Evolutionary conservation across 2,888 invertebrate genomes (phyloP).

Genomic region (Zhengitettix transpicula): DNA sequence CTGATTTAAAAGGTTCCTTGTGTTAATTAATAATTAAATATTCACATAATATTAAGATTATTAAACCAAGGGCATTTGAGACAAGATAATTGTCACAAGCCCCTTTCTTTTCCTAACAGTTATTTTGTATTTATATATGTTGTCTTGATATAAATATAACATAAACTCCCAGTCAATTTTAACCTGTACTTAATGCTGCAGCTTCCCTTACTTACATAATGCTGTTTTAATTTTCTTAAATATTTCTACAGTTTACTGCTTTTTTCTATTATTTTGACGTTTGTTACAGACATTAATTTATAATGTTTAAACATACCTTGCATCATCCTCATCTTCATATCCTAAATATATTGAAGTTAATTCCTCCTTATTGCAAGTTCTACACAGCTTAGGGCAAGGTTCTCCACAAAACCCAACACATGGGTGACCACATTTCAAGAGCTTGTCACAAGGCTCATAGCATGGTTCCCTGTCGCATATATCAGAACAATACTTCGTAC

Average conservation of each 20-base stretch:
- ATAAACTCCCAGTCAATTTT: too few species aligned
- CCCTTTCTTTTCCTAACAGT: too few species aligned
- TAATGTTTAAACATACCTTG: conserved; percentile 23
- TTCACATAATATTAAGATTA: too few species aligned
- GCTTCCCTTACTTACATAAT: too few species aligned
- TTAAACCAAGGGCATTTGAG: too few species aligned
- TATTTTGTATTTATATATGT: too few species aligned
- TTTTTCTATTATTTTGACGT: not conserved
- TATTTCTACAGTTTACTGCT: not conserved
- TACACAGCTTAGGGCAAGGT: conserved; percentile 42
- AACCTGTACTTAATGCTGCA: too few species aligned
- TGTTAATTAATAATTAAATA: too few species aligned
- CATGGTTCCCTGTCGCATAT: conserved; percentile 31
- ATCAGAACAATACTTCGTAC: conserved; percentile 30
- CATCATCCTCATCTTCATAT: conserved; percentile 34
- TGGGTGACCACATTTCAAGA: conserved; percentile 36
- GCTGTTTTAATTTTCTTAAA: too few species aligned
- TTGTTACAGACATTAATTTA: not conserved
- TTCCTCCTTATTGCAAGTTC: conserved; percentile 31
- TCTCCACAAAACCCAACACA: conserved; percentile 61
- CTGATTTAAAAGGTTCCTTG: too few species aligned
- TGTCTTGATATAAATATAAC: too few species aligned
- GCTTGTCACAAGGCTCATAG: conserved; percentile 24
- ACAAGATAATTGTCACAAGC: too few species aligned
- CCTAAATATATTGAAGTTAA: conserved; percentile 28